Evolutionary conservation across 2,113 vertebrate genomes (phyloP).

Genomic region (Aix galericulata): DNA sequence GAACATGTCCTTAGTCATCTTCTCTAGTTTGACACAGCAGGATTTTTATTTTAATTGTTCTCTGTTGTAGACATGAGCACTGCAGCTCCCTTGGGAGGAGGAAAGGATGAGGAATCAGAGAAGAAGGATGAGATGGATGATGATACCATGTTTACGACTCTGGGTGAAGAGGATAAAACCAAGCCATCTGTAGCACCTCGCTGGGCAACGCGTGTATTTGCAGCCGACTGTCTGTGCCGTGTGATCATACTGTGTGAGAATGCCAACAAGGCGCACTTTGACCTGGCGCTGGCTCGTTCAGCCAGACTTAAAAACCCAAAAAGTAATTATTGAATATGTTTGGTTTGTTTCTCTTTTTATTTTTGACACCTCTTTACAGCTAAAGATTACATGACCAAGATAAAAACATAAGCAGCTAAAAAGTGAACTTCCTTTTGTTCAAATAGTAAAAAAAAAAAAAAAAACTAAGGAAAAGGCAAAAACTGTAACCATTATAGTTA

Average conservation of each 20-base stretch:
- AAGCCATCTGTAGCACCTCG: slow-evolving; percentile 96
- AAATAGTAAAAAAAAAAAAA: neutral
- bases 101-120: slow-evolving; percentile 90
- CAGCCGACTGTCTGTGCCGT: slow-evolving; percentile 95
- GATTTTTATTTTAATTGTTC: neutral
- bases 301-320: slow-evolving; percentile 88
- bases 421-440: neutral
- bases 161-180: slow-evolving; percentile 94
- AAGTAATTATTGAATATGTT: slow-evolving; percentile 77
- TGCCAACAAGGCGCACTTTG: slow-evolving; percentile 89
- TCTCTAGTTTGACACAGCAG: neutral
- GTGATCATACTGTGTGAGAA: slow-evolving; percentile 95
- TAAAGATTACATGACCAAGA: neutral
- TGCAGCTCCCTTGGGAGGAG: slow-evolving; percentile 81
- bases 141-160: slow-evolving; percentile 94
- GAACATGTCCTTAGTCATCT: neutral
- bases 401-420: neutral
- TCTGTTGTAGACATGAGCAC: slow-evolving; percentile 85
- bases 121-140: slow-evolving; percentile 99
- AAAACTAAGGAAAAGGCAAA: neutral
- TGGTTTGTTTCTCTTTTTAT: neutral
- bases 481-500: neutral
- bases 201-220: slow-evolving; percentile 97
- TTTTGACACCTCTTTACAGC: neutral
- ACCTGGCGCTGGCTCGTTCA: slow-evolving; percentile 90